Evolutionary conservation across 1,140 invertebrate species (phyloP), one percentile per base, ranked within the genome.

Genomic region (Hirudo medicinalis): DNA sequence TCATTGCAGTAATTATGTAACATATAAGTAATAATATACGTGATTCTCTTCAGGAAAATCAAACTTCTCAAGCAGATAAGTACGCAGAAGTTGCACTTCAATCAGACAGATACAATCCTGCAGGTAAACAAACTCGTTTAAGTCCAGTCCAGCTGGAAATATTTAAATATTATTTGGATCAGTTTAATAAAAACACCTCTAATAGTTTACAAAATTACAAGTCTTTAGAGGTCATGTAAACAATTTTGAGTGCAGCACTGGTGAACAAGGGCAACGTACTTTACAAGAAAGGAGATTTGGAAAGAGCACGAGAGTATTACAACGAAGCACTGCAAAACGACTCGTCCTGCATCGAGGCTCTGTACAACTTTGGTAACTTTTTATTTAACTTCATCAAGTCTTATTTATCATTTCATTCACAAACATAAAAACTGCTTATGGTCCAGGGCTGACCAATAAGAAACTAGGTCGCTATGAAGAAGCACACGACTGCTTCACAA

Each of bases 211-310:
- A 49, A 49, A 49, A 5, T 49, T 49, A 15, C 15, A 49, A 49
- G 43, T 17, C 43, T 49, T 13, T 49, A 49, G 9, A 49, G 15
- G 43, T 13, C 15, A 17, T 17, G 1, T 36, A 69, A 43, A 49
- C 40, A 55, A n/a, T 54, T 70, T 70, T 71, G 63, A 73, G 75
- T 75, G 29, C 75, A 82, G 91, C 90, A 25, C 86, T 91, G 75
- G 90, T 96, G 0, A 97, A 96, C 84, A 86, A 91, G 76, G 90
- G 91, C 4, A 92, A 92, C 78, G 90, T 91, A 75, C 86, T 87
- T 66, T 88, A 89, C 78, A 85, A 85, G 54, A 88, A 87, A 76
- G 85, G 86, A 66, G 89, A 94, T 71, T 84, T 85, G 69, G 88
- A 90, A 73, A 86, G 87, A 77, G 91, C 91, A 0, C 85, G 87